phyloP scores from a whole-genome alignment of 2,113 vertebrate species.

The Gobio gobio region DNA sequence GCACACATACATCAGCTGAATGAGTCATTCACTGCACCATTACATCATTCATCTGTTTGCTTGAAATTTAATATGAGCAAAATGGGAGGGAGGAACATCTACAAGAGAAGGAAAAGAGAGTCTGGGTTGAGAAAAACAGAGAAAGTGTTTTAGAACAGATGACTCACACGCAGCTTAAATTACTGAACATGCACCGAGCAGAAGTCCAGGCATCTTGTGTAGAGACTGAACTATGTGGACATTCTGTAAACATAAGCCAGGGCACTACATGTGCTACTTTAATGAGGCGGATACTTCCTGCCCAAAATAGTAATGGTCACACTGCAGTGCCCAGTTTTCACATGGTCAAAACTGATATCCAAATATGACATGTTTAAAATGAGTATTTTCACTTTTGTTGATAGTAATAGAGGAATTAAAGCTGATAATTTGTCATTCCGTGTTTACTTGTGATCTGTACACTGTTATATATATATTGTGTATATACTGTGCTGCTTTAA shows the following conservation, averaged over 20 bases:
- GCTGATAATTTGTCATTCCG: no score
- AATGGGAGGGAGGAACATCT: not conserved
- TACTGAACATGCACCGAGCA: constrained; percentile 24
- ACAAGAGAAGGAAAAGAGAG: not conserved
- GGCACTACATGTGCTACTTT: not conserved
- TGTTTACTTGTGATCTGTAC: no score
- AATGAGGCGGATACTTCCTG: not conserved
- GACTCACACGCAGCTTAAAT: constrained; percentile 38
- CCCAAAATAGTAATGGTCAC: not conserved
- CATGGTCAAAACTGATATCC: no score
- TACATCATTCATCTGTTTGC: constrained; percentile 20
- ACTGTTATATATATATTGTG: no score
- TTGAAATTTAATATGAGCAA: constrained; percentile 19
- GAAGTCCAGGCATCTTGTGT: not conserved
- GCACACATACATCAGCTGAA: not conserved
- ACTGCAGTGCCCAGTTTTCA: no score
- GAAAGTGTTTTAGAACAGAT: constrained; percentile 36
- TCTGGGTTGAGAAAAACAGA: not conserved
- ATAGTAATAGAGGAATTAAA: no score
- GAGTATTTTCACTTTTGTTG: no score
- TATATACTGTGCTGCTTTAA: no score
- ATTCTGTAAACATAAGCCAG: not conserved
- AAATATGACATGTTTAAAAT: no score
- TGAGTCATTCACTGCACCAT: constrained; percentile 25
- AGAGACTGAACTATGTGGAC: not conserved